Base-by-base conservation (phyloP, 1,140 invertebrate species). In the Hylaeus anthracinus region DNA sequence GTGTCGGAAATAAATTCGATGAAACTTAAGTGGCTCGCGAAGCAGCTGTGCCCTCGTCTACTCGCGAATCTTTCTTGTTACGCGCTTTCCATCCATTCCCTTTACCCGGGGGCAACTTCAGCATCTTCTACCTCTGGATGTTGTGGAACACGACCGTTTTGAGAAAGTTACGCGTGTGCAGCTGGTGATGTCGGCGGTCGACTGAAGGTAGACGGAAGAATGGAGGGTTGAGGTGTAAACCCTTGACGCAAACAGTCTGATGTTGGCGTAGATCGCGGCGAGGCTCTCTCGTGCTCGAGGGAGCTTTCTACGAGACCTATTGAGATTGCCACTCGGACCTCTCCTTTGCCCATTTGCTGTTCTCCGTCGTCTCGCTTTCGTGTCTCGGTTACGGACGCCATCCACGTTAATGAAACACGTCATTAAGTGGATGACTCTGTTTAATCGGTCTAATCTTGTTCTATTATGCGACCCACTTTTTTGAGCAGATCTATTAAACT, bases 251-350 rank as follows among this genome's bases (percentile, higher is more conserved):
- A 81, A 75, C 66, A 88, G 79, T 72, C 69, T 79, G 67, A 88
- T 86, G 86, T 88, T 88, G 86, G 80, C 69, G 77, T 87, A 87
- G 86, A 85, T 88, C 87, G 84, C 72, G 82, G 69, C 65, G 82
- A 84, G 64, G 43, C 69, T 82, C 81, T 85, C 81, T 85, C 67
- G 67, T 85, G 73, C 82, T 81, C 79, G 66, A 77, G 81, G 79
- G 83, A 83, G 81, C 39, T 78, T 84, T 86, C 82, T 76, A 75
- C 65, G 85, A 86, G 73, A 83, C 61, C 74, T 67, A 76, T 87
- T 79, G 72, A 84, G 81, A 78, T 83, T 83, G 76, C 72, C 79
- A 80, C 80, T 88, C 77, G 81, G 58, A 82, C 76, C 71, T 76
- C 71, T 76, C 58, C 53, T 64, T 15, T 10, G 48, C 15, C 71